Evolutionary conservation across 2,888 invertebrate species (phyloP), one percentile per base, ranked within the genome.

Genomic region (Lepidonotus clava): DNA sequence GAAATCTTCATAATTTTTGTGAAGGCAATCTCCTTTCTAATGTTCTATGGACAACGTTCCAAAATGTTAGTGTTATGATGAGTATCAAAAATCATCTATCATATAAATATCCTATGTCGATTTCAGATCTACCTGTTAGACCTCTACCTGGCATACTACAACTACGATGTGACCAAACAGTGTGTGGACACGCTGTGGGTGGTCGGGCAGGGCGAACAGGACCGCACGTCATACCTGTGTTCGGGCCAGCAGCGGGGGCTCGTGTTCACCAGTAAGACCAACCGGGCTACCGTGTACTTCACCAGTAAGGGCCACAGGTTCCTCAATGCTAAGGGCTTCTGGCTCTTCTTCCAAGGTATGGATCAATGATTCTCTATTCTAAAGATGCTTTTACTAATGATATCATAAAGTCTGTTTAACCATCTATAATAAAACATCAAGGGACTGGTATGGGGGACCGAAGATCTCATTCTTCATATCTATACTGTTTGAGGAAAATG

Each of bases 281-380:
- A 87, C 56, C 40, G 77, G 36, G 51, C 71, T n/a, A 76, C 76
- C 32, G 38, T 89, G 14, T 76, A 86, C 46, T 89, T 89, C 84
- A 80, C 76, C 34, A 88, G 87, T 84, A 53, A 66, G n/a, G 40
- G 67, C 5, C 80, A 86, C 77, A n/a, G 38, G 8, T 86, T 67
- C 61, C 66, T 71, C 28, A 77, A 84, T 41, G 86, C 87, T 11
- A 87, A 87, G 53, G 89, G 89, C 36, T 89, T 89, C 86, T 89
- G 89, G 89, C 32, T 89, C 24, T 89, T 87, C 86, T 89, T 56
- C 36, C 88, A 89, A 86, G 86, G 89, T 88, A 86, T n/a, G 86
- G 8, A 61, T n/a, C n/a, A n/a, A n/a, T n/a, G n/a, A n/a, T n/a
- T n/a, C n/a, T n/a, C n/a, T n/a, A n/a, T n/a, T n/a, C n/a, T n/a